Evolutionary conservation across 2,888 invertebrate species (phyloP).

Genomic region (Meiosimyza decipiens): DNA sequence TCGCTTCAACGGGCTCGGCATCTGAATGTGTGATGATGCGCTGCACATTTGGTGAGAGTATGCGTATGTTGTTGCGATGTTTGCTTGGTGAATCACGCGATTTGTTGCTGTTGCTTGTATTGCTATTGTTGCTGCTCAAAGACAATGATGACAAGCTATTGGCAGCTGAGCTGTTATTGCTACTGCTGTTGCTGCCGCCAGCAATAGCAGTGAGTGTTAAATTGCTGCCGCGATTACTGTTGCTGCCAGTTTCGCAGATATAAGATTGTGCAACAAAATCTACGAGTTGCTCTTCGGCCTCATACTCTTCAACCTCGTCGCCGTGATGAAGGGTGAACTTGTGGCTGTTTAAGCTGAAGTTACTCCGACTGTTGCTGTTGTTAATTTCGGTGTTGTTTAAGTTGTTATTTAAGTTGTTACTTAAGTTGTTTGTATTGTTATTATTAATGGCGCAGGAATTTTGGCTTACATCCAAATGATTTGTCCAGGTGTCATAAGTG

Average conservation of each 20-base stretch:
- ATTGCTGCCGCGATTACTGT: slow-evolving; percentile 15
- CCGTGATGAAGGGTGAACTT: slow-evolving; percentile 36
- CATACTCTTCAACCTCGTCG: slow-evolving; percentile 39
- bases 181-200: slow-evolving; percentile 40
- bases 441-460: slow-evolving; percentile 15
- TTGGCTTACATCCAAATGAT: slow-evolving; percentile 62
- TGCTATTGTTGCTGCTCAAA: slow-evolving; percentile 44
- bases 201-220: slow-evolving; percentile 37
- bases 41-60: slow-evolving; percentile 69
- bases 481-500: slow-evolving; percentile 82
- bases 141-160: slow-evolving; percentile 26
- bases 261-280: slow-evolving; percentile 39
- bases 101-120: slow-evolving; percentile 44
- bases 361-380: slow-evolving; percentile 30
- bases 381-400: background rate
- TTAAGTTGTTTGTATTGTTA: slow-evolving; percentile 32
- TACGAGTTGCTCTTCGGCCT: slow-evolving; percentile 33
- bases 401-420: slow-evolving; percentile 30
- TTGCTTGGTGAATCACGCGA: slow-evolving; percentile 39
- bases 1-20: slow-evolving; percentile 59
- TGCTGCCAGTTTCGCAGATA: slow-evolving; percentile 27
- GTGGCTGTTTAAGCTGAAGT: slow-evolving; percentile 39
- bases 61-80: slow-evolving; percentile 60
- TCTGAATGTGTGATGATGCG: slow-evolving; percentile 70
- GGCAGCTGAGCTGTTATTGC: slow-evolving; percentile 14